Conservation (phyloP, 1,140 invertebrate genomes). For the Drosophila ohnishii region DNA sequence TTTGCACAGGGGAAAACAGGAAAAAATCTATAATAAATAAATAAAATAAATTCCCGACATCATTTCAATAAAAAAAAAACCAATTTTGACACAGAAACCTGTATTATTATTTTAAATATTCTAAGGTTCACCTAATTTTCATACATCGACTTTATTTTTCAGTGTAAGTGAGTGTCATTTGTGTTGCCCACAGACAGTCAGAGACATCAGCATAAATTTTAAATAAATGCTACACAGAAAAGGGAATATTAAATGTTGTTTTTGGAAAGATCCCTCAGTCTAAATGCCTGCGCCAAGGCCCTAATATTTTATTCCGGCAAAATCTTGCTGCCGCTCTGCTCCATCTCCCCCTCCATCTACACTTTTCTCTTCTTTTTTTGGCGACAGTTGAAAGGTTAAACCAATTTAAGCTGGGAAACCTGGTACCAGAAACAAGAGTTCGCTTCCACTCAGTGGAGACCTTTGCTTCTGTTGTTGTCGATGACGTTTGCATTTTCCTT, state of each 20-base stretch:
- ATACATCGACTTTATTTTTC: neutral
- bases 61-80: too few species aligned
- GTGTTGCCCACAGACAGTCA: slow-evolving; percentile 51
- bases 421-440: slow-evolving; percentile 36
- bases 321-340: slow-evolving; percentile 19
- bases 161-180: slow-evolving; percentile 30
- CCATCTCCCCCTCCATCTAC: neutral
- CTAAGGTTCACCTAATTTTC: neutral
- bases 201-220: slow-evolving; percentile 80
- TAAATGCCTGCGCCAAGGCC: slow-evolving; percentile 31
- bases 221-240: slow-evolving; percentile 73
- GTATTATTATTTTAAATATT: neutral
- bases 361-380: neutral
- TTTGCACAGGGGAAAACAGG: neutral
- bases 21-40: neutral
- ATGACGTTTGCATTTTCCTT: slow-evolving; percentile 76
- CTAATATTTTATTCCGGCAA: slow-evolving; percentile 44
- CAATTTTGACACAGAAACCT: too few species aligned
- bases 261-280: slow-evolving; percentile 37
- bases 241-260: slow-evolving; percentile 76
- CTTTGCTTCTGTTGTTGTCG: slow-evolving; percentile 50
- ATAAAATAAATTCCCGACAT: neutral
- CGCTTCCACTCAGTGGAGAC: slow-evolving; percentile 26
- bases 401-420: slow-evolving; percentile 52
- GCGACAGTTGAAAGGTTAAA: slow-evolving; percentile 62